Percentiles rank a stretch among this genome's conserved stretches.
phyloP scores from a whole-genome alignment of 2,113 vertebrate species.

The Odocoileus virginianus region DNA sequence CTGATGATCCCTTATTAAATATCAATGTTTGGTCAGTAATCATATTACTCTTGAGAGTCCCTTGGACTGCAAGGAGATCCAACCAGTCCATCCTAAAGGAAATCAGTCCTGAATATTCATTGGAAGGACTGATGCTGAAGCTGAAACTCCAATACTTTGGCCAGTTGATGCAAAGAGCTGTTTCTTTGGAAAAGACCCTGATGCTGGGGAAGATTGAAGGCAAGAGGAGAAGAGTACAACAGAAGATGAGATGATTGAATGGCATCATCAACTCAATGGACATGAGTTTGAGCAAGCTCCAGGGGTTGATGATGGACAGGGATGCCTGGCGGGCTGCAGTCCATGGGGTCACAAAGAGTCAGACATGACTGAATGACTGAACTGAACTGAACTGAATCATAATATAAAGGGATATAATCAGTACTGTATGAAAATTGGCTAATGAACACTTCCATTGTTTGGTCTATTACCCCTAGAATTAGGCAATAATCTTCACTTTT shows the following conservation, averaged over 20 bases:
- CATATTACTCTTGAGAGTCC: not conserved
- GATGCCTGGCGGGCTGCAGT: no score
- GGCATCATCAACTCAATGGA: not conserved
- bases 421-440: not conserved
- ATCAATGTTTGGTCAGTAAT: not conserved
- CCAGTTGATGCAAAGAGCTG: not conserved
- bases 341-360: no score
- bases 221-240: not conserved
- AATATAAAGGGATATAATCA: not conserved
- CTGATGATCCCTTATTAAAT: not conserved
- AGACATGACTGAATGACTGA: no score
- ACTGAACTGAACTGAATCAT: no score
- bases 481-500: not conserved
- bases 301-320: no score
- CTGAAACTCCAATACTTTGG: not conserved
- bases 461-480: not conserved
- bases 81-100: not conserved
- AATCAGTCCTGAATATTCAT: not conserved
- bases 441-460: not conserved
- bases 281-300: no score
- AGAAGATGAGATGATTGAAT: not conserved
- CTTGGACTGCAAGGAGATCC: not conserved
- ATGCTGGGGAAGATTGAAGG: not conserved
- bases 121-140: not conserved
- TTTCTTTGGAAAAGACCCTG: not conserved